Evolutionary conservation across 2,797 vertebrate species (phyloP).

Genomic region (Protonibea diacanthus): DNA sequence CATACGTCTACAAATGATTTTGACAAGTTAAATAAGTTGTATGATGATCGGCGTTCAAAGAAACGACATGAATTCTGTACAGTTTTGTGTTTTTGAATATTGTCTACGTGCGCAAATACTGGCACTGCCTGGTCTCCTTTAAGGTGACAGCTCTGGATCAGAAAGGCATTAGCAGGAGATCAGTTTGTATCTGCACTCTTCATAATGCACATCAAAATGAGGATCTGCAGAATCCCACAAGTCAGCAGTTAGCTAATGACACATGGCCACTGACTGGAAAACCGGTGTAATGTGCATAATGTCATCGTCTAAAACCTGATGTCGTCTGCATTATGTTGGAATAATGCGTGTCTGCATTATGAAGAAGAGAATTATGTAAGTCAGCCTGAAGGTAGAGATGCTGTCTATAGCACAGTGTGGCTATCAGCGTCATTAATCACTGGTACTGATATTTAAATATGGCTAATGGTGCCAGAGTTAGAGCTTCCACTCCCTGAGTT

Average conservation of each 20-base stretch:
- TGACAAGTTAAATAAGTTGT: background rate
- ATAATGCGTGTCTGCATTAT: conserved; percentile 35
- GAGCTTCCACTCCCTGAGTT: conserved; percentile 14
- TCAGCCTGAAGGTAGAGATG: conserved; percentile 14
- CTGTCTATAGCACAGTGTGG: conserved; percentile 11
- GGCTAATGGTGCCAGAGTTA: conserved; percentile 38
- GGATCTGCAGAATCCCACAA: conserved; percentile 35
- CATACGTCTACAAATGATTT: background rate
- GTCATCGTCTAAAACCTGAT: conserved; percentile 38
- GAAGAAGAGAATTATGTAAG: conserved; percentile 20
- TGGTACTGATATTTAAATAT: conserved; percentile 23
- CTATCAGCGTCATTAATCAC: conserved; percentile 52
- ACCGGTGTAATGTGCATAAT: conserved; percentile 37
- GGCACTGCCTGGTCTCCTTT: conserved; percentile 7
- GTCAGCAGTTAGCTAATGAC: conserved; percentile 60
- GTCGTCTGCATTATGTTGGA: conserved; percentile 22
- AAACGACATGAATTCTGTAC: no score
- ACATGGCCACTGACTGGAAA: conserved; percentile 36
- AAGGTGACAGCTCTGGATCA: conserved; percentile 1
- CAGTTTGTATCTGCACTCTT: conserved; percentile 32
- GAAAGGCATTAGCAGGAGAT: conserved; percentile 26
- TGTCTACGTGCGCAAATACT: background rate
- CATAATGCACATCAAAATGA: conserved; percentile 32
- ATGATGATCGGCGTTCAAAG: background rate
- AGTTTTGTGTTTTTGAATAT: background rate